Evolutionary conservation across 2,797 vertebrate species (phyloP).

Genomic region (Chelon labrosus): DNA sequence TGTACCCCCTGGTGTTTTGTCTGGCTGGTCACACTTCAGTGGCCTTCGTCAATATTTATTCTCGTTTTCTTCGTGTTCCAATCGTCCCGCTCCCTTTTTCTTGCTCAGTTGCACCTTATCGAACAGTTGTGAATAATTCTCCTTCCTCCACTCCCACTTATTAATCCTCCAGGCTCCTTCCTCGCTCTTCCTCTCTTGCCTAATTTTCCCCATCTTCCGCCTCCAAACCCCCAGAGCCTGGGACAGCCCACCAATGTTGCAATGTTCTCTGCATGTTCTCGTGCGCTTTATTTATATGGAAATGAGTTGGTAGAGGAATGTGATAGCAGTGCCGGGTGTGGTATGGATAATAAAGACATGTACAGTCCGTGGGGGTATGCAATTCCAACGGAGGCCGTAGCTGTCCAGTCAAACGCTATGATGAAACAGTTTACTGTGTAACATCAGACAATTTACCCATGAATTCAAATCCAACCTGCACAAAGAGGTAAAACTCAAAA

Average conservation of each 20-base stretch:
- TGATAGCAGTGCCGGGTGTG: not conserved
- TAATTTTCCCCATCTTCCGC: not conserved
- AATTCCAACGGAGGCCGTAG: not conserved
- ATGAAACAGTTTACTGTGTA: slow-evolving; percentile 14
- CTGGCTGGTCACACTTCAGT: slow-evolving; percentile 45
- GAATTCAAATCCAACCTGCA: not conserved
- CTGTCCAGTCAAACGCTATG: not conserved
- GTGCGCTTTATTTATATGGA: slow-evolving; percentile 41
- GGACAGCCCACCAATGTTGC: slow-evolving; percentile 7
- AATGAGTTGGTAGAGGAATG: slow-evolving; percentile 24
- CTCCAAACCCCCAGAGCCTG: not conserved
- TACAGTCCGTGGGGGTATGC: not conserved
- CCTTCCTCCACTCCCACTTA: not conserved
- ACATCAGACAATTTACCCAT: not conserved
- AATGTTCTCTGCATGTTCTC: not conserved
- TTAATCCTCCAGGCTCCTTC: slow-evolving; percentile 18
- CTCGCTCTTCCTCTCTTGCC: not conserved
- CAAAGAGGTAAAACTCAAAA: not conserved
- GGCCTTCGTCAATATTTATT: slow-evolving; percentile 27
- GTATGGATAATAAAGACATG: not conserved
- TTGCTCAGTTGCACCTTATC: slow-evolving; percentile 5
- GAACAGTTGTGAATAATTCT: slow-evolving; percentile 21
- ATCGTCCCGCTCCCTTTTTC: not conserved
- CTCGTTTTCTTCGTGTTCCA: slow-evolving; percentile 18
- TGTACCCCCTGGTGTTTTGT: slow-evolving; percentile 34